phyloP scores from a whole-genome alignment of 2,113 vertebrate genomes.

The Mus spicilegus region DNA sequence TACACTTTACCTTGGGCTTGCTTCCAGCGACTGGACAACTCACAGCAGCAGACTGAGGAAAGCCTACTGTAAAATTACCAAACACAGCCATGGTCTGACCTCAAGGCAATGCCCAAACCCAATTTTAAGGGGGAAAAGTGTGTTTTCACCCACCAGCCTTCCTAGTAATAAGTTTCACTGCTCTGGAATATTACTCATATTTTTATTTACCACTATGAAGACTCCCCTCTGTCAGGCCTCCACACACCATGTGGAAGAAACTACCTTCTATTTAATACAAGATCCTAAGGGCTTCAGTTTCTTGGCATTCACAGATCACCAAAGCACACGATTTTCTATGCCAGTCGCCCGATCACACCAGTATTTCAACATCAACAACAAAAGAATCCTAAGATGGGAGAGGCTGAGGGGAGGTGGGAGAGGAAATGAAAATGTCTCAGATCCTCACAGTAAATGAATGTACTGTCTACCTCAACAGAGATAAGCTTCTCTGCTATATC shows the following conservation, averaged over 20 bases:
- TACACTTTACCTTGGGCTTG: neutral
- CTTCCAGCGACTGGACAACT: neutral
- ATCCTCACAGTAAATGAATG: conserved; percentile 45
- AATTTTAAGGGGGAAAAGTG: neutral
- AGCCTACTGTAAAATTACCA: neutral
- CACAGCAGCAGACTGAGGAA: neutral
- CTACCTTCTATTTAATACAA: neutral
- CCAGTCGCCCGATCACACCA: neutral
- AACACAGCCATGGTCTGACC: neutral
- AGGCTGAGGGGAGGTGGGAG: neutral
- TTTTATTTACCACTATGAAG: conserved; percentile 15
- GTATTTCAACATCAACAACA: neutral
- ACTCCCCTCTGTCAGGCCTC: neutral
- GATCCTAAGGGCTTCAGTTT: neutral
- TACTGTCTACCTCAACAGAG: conserved; percentile 69
- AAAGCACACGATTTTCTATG: conserved; percentile 30
- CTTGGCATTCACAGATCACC: neutral
- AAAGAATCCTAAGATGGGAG: conserved; percentile 7
- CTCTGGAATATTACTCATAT: neutral
- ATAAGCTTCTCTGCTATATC: conserved; percentile 52
- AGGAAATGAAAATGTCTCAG: conserved; percentile 16
- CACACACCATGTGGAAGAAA: neutral
- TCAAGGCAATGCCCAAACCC: conserved; percentile 4
- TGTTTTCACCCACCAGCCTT: neutral
- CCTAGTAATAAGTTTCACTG: neutral